Evolutionary conservation across 1,140 invertebrate genomes (phyloP).

Genomic region (Ips typographus): DNA sequence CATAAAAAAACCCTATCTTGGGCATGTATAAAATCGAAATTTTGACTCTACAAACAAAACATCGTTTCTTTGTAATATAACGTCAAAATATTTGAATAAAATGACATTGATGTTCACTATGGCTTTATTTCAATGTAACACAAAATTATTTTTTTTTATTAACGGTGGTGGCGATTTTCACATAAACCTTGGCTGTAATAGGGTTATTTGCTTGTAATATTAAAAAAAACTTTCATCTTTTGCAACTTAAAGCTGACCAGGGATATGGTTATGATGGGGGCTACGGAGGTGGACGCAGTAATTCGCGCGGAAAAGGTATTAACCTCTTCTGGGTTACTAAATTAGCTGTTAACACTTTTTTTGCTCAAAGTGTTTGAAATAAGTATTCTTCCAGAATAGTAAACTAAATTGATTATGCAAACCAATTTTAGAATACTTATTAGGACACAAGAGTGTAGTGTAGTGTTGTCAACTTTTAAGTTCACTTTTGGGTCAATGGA

Average conservation of each 20-base stretch:
- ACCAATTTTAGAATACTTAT: no score
- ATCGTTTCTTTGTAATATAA: background rate
- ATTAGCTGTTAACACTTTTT: no score
- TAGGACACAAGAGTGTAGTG: no score
- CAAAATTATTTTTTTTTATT: no score
- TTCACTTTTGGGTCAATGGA: no score
- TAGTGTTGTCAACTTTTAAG: no score
- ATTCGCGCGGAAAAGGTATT: slow-evolving; percentile 78
- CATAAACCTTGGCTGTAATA: background rate
- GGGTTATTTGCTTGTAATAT: slow-evolving; percentile 7
- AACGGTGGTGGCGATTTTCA: no score
- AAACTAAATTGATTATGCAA: no score
- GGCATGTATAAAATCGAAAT: slow-evolving; percentile 13
- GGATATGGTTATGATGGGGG: slow-evolving; percentile 78
- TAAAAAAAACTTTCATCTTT: background rate
- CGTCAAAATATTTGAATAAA: slow-evolving; percentile 12
- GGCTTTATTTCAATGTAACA: slow-evolving; percentile 9
- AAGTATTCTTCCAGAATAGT: no score
- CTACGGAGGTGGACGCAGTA: slow-evolving; percentile 73
- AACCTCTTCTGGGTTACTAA: slow-evolving; percentile 19
- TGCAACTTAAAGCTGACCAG: slow-evolving; percentile 61
- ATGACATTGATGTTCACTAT: slow-evolving; percentile 5
- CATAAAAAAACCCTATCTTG: background rate
- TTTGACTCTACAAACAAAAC: background rate
- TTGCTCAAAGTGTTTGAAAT: no score